phyloP scores from a whole-genome alignment of 2,113 vertebrate genomes.

The Hemicordylus capensis region DNA sequence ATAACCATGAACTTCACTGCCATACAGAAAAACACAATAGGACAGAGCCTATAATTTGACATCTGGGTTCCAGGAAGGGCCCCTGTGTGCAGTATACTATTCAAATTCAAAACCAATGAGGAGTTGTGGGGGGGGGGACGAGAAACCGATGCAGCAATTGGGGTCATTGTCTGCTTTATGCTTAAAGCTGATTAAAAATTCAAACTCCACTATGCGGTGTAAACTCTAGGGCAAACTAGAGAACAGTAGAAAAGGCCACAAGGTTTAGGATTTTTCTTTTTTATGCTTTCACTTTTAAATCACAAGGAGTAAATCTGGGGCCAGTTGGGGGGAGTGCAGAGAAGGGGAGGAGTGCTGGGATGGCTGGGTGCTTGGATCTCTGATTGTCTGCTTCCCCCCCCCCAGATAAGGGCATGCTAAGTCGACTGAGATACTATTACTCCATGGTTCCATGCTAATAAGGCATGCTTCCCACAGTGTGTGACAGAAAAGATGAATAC shows the following conservation, averaged over 20 bases:
- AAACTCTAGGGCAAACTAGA: slow-evolving; percentile 54
- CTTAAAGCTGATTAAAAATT: slow-evolving; percentile 75
- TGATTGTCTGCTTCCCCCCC: slow-evolving; percentile 54
- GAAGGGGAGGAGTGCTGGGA: background rate
- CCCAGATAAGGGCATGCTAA: slow-evolving; percentile 67
- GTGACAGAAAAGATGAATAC: slow-evolving; percentile 81
- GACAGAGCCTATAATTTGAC: slow-evolving; percentile 66
- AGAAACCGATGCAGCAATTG: slow-evolving; percentile 47
- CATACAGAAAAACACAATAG: slow-evolving; percentile 45
- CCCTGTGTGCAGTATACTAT: slow-evolving; percentile 64
- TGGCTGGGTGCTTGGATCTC: slow-evolving; percentile 51
- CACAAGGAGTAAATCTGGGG: slow-evolving; percentile 51
- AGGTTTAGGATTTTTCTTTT: slow-evolving; percentile 28
- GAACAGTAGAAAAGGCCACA: slow-evolving; percentile 51
- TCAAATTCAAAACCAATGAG: slow-evolving; percentile 71
- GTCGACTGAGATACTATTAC: slow-evolving; percentile 63
- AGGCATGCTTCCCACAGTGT: slow-evolving; percentile 80
- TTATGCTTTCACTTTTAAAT: slow-evolving; percentile 70
- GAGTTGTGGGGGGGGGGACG: background rate
- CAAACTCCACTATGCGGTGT: slow-evolving; percentile 60
- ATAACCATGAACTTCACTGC: slow-evolving; percentile 63
- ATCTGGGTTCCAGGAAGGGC: slow-evolving; percentile 72
- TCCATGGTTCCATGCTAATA: slow-evolving; percentile 75
- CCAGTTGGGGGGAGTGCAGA: background rate
- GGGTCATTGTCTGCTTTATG: slow-evolving; percentile 65